Evolutionary conservation across 2,888 invertebrate genomes (phyloP), one percentile per base, ranked within the genome.

Genomic region (Corythucha ciliata): DNA sequence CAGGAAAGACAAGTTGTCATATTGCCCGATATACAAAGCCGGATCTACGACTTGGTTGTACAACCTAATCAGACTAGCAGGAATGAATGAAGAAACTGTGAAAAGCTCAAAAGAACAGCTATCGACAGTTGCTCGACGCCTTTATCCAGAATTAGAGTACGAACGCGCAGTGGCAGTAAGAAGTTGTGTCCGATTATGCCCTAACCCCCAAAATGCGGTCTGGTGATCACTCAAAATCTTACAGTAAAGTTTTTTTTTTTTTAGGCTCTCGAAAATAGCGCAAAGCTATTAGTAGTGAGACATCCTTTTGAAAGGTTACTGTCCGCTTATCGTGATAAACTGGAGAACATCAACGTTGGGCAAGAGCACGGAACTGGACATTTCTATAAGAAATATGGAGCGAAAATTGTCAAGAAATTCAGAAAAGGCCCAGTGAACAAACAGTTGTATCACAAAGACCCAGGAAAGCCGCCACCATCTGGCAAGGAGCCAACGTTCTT

Each of bases 261-360:
- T 21, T 59, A 69, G 67, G 64, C 65, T 16, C 57, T 76, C 16
- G 61, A 64, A 34, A 63, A 62, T 42, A 72, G 72, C 49, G 64
- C 67, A 53, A 76, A 74, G 60, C 66, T 77, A 32, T 57, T 77
- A 37, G 71, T 77, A 33, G 76, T 77, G n/a, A 67, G 78, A 8
- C 75, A 78, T 62, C 78, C 78, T 1, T 74, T 77, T 55, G 76
- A 76, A 57, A 66, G 78, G 48, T 60, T 78, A 25, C 63, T 78
- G 21, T 77, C 77, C 3, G 77, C 77, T 0, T 78, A 74, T 61
- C 66, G 75, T 26, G 77, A 78, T 62, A 78, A 78, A 63, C 69
- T 78, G 56, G 71, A 71, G 56, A 68, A 70, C 59, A 50, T 39
- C 20, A 57, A 60, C 27, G 48, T 59, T 37, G 69, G 70, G n/a